Base-by-base conservation (phyloP, 2,888 invertebrate genomes). In the Chloromyia formosa region DNA sequence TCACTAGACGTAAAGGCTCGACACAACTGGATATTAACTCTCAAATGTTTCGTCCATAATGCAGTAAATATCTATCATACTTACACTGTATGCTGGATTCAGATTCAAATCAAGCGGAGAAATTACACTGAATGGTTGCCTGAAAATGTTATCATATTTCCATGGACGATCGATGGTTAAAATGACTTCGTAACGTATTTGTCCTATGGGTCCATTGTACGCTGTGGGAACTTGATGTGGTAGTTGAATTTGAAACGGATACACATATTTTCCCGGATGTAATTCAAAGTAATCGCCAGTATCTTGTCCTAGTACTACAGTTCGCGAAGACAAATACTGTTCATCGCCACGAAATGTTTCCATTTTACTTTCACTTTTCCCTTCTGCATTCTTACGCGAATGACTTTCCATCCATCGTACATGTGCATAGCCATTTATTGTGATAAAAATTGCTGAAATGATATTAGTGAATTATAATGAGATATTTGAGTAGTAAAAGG, bases 101-200 rank as follows among this genome's bases (percentile, higher is more conserved):
- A 88, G 86, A 85, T 94, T 94, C 77, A 94, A 87, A 84, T 94
- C 94, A 79, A 93, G 86, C n/a, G 91, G 89, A 77, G 91, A 90
- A 73, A 93, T 88, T 14, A 94, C 90, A 60, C 91, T 93, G 81
- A 94, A 93, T 4, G 90, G 90, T 81, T 89, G 88, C 83, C 93
- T 93, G n/a, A 90, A 90, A 76, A 91, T 92, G 79, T 93, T 92
- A 84, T 95, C 94, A 84, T 93, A 93, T 79, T 93, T 93, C 91
- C 94, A 94, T 1, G 95, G 94, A 10, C 94, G 88, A 83, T 95
- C 95, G 23, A 96, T 86, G 0, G 89, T 90, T 12, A 92, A 90
- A 82, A 92, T 92, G 9, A 94, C 89, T 14, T 90, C 91, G 81
- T 95, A 96, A 42, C 93, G 88, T 20, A 96, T 88, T 82, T 90